Percentiles rank a stretch among this genome's conserved stretches.
Conservation (phyloP, 1,140 invertebrate genomes). For the Scaptomyza montana region DNA sequence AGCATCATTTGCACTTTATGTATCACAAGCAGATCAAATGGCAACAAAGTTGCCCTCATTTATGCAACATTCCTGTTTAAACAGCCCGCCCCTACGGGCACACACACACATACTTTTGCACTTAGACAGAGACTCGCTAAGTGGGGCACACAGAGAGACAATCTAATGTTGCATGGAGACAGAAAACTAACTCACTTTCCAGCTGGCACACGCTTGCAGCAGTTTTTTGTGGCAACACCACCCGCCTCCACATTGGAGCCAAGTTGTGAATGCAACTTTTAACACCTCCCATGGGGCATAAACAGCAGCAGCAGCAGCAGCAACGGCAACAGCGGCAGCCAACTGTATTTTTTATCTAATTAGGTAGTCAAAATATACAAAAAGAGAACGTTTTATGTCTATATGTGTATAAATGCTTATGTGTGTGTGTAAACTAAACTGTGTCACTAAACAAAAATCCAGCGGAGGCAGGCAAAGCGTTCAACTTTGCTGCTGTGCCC, state of each 20-base stretch:
- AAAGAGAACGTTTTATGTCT: conserved; percentile 33
- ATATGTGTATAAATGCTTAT: conserved; percentile 3
- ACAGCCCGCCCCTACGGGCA: conserved; percentile 15
- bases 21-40: conserved; percentile 31
- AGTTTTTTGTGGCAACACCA: conserved; percentile 30
- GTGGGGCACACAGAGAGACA: conserved; percentile 34
- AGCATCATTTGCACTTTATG: conserved; percentile 22
- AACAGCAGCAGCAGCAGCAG: neutral
- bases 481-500: conserved; percentile 68
- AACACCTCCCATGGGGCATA: conserved; percentile 42
- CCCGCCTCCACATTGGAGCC: conserved; percentile 35
- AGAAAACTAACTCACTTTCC: conserved; percentile 22
- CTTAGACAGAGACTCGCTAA: conserved; percentile 9
- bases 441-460: conserved; percentile 80
- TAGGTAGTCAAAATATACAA: conserved; percentile 71
- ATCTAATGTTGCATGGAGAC: conserved; percentile 30
- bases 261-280: conserved; percentile 45
- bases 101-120: too few relatives aligned
- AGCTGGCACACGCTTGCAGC: neutral
- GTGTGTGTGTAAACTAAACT: conserved; percentile 69
- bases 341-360: conserved; percentile 73
- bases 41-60: conserved; percentile 41
- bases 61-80: conserved; percentile 37
- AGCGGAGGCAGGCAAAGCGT: conserved; percentile 22
- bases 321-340: conserved; percentile 18